These are phyloP conservation scores for Embiotoca jacksoni DNA, from an alignment of 2,113 vertebrate species.

Conservation along the genomic window DNA sequence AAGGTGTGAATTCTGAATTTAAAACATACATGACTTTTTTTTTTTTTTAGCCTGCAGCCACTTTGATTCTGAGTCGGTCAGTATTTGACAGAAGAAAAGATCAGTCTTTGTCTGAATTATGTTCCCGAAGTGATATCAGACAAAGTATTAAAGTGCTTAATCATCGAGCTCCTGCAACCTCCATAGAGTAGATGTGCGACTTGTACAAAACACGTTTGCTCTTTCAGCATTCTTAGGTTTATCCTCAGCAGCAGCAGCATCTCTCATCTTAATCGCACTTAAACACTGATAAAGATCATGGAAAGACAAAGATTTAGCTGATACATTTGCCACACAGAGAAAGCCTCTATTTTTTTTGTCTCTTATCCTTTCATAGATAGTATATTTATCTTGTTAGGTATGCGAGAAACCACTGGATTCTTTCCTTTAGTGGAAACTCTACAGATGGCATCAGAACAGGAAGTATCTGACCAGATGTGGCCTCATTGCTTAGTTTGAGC, in stretches of 20 bases:
- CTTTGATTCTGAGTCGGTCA: slow-evolving; percentile 23
- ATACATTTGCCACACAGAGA: neutral
- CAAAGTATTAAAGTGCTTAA: slow-evolving; percentile 48
- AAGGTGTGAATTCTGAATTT: slow-evolving; percentile 1
- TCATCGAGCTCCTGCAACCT: slow-evolving; percentile 21
- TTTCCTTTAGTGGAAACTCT: slow-evolving; percentile 42
- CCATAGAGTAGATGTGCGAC: slow-evolving; percentile 2
- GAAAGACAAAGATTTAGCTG: neutral
- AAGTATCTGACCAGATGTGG: slow-evolving; percentile 54
- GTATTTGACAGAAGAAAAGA: slow-evolving; percentile 23
- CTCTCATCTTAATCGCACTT: neutral
- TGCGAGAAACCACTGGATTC: neutral
- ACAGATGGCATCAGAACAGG: slow-evolving; percentile 51
- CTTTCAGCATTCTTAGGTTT: neutral
- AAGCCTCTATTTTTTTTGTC: neutral
- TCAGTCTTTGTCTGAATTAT: slow-evolving; percentile 18
- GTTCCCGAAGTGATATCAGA: slow-evolving; percentile 28
- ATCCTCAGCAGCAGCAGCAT: neutral
- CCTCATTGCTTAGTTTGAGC: neutral
- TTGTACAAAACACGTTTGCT: slow-evolving; percentile 44
- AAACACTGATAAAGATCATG: neutral
- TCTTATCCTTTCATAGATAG: neutral
- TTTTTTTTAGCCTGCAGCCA: neutral
- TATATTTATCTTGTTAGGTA: neutral
- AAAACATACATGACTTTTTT: neutral